These are phyloP conservation scores for Linurgus olivaceus DNA, from an alignment of 2,797 vertebrate genomes.

Conservation along the genomic window DNA sequence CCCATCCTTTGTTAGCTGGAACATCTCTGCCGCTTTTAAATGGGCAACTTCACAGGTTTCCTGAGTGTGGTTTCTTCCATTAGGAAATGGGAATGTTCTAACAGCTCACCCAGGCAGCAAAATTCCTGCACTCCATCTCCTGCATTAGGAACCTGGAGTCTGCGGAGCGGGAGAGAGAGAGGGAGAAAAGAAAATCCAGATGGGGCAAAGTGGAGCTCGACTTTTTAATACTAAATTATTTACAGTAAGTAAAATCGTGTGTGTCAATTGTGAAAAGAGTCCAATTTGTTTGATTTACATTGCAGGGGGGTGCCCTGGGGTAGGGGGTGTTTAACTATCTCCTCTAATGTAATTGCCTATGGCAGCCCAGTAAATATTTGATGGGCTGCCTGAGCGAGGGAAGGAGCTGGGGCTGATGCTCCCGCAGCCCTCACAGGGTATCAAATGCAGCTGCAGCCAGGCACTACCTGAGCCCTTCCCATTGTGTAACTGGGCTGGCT, in stretches of 20 bases:
- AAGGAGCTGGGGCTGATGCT: conserved; percentile 76
- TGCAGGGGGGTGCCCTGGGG: conserved; percentile 79
- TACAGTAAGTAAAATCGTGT: conserved; percentile 90
- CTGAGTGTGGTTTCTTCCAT: conserved; percentile 60
- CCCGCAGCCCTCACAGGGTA: conserved; percentile 41
- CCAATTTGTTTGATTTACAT: conserved; percentile 86
- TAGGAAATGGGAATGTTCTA: conserved; percentile 64
- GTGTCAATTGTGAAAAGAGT: conserved; percentile 90
- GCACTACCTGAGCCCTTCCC: conserved; percentile 24
- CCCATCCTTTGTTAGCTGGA: conserved; percentile 28
- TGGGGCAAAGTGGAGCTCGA: conserved; percentile 69
- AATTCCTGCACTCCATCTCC: conserved; percentile 52
- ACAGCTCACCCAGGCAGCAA: conserved; percentile 62
- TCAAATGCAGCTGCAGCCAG: conserved; percentile 45
- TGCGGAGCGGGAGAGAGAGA: background rate
- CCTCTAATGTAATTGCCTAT: conserved; percentile 94
- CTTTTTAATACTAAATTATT: conserved; percentile 86
- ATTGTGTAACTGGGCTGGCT: background rate
- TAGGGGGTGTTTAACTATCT: conserved; percentile 89
- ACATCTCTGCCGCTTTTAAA: conserved; percentile 8
- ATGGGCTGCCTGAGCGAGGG: conserved; percentile 89
- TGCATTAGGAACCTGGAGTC: conserved; percentile 38
- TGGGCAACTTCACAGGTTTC: conserved; percentile 39
- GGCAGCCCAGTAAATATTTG: conserved; percentile 92
- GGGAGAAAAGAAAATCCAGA: conserved; percentile 56